phyloP scores from a whole-genome alignment of 2,888 invertebrate genomes.

The Drosophila parthenogenetica region DNA sequence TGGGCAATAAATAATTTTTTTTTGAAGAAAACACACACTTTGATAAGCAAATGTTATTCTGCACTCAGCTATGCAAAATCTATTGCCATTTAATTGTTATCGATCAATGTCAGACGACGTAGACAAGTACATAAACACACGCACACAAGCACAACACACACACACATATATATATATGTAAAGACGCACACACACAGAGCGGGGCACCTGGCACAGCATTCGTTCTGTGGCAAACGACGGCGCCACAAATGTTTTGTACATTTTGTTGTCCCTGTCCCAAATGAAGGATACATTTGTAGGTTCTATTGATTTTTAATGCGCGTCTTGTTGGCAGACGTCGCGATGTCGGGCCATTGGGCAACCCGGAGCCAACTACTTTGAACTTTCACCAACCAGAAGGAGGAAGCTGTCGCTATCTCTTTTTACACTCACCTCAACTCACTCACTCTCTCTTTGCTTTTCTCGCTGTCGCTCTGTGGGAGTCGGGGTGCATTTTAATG shows the following conservation, averaged over 20 bases:
- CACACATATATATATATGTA: too few relatives aligned
- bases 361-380: slow-evolving; percentile 57
- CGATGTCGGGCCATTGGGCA: slow-evolving; percentile 41
- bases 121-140: slow-evolving; percentile 2
- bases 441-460: background rate
- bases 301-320: slow-evolving; percentile 77
- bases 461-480: background rate
- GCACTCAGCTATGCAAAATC: slow-evolving; percentile 16
- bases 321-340: slow-evolving; percentile 60
- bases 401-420: slow-evolving; percentile 43
- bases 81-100: slow-evolving; percentile 42
- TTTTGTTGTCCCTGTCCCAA: slow-evolving; percentile 38
- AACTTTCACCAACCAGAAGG: slow-evolving; percentile 47
- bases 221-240: slow-evolving; percentile 40
- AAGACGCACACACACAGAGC: background rate
- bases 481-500: slow-evolving; percentile 58
- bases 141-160: background rate
- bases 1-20: background rate
- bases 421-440: background rate
- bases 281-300: slow-evolving; percentile 71
- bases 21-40: background rate
- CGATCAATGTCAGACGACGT: slow-evolving; percentile 44
- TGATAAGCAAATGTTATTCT: slow-evolving; percentile 2
- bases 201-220: slow-evolving; percentile 41
- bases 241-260: slow-evolving; percentile 62